phyloP scores from a whole-genome alignment of 2,888 invertebrate species.

The Stenolophus ochropezus region DNA sequence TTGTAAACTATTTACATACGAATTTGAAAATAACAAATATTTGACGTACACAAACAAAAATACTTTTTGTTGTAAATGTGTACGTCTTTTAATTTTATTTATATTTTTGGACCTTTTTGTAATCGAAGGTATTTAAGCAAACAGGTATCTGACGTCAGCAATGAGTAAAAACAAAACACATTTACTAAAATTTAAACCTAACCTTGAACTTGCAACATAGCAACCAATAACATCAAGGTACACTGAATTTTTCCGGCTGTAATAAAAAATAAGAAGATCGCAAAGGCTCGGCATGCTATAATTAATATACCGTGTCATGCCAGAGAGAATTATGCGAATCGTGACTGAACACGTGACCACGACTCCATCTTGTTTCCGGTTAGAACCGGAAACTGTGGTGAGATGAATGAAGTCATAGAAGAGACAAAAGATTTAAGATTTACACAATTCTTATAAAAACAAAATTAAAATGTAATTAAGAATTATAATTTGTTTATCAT shows the following conservation, averaged over 20 bases:
- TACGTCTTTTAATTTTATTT: too few species aligned
- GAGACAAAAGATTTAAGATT: neutral
- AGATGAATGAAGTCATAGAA: slow-evolving; percentile 8
- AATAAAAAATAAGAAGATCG: slow-evolving; percentile 27
- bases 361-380: slow-evolving; percentile 44
- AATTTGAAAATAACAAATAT: neutral
- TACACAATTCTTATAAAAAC: too few species aligned
- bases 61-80: too few species aligned
- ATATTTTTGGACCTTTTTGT: neutral
- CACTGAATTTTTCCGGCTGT: slow-evolving; percentile 28
- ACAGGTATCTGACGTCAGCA: neutral
- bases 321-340: slow-evolving; percentile 42
- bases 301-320: slow-evolving; percentile 43
- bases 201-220: slow-evolving; percentile 45
- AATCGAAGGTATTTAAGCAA: neutral
- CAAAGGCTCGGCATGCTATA: slow-evolving; percentile 17
- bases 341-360: slow-evolving; percentile 41
- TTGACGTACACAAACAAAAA: neutral
- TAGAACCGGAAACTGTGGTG: slow-evolving; percentile 26
- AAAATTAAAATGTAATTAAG: neutral
- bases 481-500: neutral
- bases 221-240: slow-evolving; percentile 23
- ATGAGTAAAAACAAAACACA: slow-evolving; percentile 10
- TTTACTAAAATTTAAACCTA: slow-evolving; percentile 19
- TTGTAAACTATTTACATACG: neutral